These are phyloP conservation scores for Gambusia yucatana DNA, from an alignment of 2,797 vertebrate species.

Conservation along the genomic window DNA sequence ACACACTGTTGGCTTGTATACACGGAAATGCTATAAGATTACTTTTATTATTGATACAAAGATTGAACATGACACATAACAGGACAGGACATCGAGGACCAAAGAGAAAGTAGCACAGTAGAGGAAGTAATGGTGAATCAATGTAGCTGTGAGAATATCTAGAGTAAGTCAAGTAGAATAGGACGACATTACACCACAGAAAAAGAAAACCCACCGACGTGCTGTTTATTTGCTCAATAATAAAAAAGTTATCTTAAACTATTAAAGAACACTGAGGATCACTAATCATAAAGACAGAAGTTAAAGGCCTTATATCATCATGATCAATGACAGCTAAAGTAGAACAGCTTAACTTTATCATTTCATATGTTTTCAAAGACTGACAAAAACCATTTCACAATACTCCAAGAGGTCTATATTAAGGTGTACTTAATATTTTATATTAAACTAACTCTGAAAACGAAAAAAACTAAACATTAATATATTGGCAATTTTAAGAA, in stretches of 20 bases:
- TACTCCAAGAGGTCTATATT: neutral
- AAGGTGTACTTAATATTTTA: neutral
- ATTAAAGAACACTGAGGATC: neutral
- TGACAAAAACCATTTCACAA: neutral
- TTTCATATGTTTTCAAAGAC: neutral
- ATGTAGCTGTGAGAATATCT: neutral
- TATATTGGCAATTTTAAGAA: too few relatives aligned
- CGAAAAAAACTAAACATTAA: neutral
- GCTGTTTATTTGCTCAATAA: neutral
- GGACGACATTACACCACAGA: neutral
- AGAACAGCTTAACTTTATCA: neutral
- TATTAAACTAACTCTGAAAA: neutral
- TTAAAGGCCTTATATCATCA: neutral
- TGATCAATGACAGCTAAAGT: neutral
- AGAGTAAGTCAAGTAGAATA: neutral
- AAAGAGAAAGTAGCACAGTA: neutral
- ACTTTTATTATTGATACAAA: constrained; percentile 5
- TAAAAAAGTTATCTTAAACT: neutral
- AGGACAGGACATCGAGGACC: neutral
- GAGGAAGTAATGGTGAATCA: neutral
- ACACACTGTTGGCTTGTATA: constrained; percentile 62
- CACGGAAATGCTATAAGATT: neutral
- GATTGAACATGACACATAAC: neutral
- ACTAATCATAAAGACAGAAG: neutral
- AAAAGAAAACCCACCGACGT: neutral